These are phyloP conservation scores for Zalophus californianus DNA, from an alignment of 2,797 vertebrate species.

Conservation along the genomic window DNA sequence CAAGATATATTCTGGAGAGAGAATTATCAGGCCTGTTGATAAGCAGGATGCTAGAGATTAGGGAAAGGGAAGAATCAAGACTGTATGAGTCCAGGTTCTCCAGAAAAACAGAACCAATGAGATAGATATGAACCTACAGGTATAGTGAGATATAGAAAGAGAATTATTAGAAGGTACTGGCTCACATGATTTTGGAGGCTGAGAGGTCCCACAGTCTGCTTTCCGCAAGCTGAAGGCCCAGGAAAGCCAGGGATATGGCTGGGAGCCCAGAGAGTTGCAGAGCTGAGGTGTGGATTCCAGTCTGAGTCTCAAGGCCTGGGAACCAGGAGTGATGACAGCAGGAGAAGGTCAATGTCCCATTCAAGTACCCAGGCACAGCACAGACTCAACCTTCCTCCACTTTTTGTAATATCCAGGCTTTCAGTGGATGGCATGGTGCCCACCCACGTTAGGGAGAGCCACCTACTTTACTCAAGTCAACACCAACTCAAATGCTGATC, in stretches of 20 bases:
- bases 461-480: background rate
- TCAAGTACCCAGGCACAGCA: background rate
- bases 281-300: background rate
- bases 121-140: background rate
- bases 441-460: background rate
- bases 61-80: background rate
- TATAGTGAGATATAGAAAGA: background rate
- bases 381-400: background rate
- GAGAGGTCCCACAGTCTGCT: too few relatives aligned
- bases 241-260: background rate
- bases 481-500: background rate
- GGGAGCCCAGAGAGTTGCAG: background rate
- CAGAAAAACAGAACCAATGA: background rate
- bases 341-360: background rate
- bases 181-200: background rate
- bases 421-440: background rate
- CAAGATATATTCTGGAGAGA: background rate
- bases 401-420: background rate
- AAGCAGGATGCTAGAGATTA: background rate
- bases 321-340: background rate
- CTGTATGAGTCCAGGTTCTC: background rate
- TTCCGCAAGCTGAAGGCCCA: background rate
- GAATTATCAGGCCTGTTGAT: background rate
- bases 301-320: background rate
- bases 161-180: background rate